Conservation (phyloP, 2,888 invertebrate species). For the Drosophila eohydei region DNA sequence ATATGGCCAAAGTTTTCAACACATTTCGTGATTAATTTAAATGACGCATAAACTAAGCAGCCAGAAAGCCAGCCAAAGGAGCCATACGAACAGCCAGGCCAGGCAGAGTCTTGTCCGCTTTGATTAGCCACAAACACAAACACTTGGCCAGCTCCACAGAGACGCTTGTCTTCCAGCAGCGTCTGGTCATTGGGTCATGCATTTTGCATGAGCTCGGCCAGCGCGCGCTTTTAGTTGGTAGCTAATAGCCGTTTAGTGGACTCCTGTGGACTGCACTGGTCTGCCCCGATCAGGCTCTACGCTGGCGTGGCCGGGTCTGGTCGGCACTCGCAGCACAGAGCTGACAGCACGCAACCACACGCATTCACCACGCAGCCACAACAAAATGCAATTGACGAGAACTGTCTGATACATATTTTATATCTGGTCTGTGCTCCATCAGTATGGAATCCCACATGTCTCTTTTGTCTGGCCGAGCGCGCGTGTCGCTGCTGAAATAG, state of each 20-base stretch:
- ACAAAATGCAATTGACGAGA: constrained; percentile 65
- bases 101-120: constrained; percentile 35
- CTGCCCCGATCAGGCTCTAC: neutral
- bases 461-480: neutral
- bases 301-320: neutral
- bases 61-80: constrained; percentile 27
- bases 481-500: constrained; percentile 2
- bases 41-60: constrained; percentile 61
- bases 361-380: constrained; percentile 31
- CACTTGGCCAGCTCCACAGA: constrained; percentile 58
- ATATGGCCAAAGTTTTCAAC: constrained; percentile 63
- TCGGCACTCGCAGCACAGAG: constrained; percentile 2
- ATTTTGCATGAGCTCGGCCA: constrained; percentile 68
- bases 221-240: constrained; percentile 26
- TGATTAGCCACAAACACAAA: constrained; percentile 71
- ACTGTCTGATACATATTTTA: constrained; percentile 42
- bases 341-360: constrained; percentile 38
- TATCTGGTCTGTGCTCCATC: constrained; percentile 25
- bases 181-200: constrained; percentile 67
- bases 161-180: constrained; percentile 60
- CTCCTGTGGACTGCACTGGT: constrained; percentile 20
- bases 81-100: neutral
- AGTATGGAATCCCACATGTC: neutral
- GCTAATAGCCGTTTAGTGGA: constrained; percentile 78
- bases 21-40: constrained; percentile 76